These are phyloP conservation scores for Catostomus latipinnis DNA, from an alignment of 2,797 vertebrate species.

Conservation along the genomic window DNA sequence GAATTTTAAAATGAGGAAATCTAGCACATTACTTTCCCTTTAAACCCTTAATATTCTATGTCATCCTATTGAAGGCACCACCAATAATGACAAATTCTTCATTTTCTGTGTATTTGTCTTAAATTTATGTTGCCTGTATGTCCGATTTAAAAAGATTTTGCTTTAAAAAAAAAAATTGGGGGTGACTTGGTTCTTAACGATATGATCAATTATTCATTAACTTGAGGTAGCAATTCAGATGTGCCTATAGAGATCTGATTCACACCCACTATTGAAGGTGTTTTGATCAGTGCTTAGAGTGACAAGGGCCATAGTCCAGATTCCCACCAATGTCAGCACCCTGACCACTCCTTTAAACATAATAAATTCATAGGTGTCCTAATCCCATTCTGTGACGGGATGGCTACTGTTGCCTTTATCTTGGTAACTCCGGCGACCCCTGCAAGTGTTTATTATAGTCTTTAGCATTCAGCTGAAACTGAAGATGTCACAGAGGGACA, in stretches of 20 bases:
- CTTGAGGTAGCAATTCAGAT: neutral
- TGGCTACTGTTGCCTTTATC: conserved; percentile 63
- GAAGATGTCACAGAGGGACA: conserved; percentile 86
- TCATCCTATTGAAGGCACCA: neutral
- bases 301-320: neutral
- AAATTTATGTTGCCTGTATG: too few relatives aligned
- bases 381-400: conserved; percentile 72
- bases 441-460: conserved; percentile 57
- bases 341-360: conserved; percentile 70
- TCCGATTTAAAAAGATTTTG: too few relatives aligned
- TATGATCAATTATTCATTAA: neutral
- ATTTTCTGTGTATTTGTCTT: neutral
- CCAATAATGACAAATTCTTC: neutral
- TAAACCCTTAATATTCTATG: neutral
- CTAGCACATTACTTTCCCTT: neutral
- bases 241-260: neutral
- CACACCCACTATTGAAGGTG: conserved; percentile 20
- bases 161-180: too few relatives aligned
- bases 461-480: conserved; percentile 92
- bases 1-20: neutral
- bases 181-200: neutral
- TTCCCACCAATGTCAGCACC: conserved; percentile 8
- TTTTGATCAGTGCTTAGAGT: neutral
- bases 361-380: conserved; percentile 75
- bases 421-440: conserved; percentile 53